Conservation (phyloP, 2,797 vertebrate genomes). For the Malacoctenus gilli region DNA sequence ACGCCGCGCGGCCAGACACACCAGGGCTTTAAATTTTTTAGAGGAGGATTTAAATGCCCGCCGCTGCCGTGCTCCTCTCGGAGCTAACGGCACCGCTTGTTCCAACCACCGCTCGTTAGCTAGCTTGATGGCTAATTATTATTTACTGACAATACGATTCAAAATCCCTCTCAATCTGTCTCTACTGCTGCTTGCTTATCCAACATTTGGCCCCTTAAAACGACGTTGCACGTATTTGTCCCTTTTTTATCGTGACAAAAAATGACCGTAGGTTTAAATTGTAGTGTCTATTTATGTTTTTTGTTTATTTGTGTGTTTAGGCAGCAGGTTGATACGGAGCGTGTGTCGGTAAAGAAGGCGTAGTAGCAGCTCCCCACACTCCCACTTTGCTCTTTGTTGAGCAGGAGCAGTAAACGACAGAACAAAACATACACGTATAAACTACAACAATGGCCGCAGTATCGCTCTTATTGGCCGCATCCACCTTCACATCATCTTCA, state of each 20-base stretch:
- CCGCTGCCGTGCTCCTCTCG: constrained; percentile 20
- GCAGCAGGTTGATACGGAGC: too few species aligned
- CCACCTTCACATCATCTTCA: too few species aligned
- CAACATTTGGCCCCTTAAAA: not conserved
- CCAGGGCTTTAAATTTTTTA: not conserved
- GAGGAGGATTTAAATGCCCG: constrained; percentile 27
- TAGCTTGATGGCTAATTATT: constrained; percentile 67
- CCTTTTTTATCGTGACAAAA: not conserved
- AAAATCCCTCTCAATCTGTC: too few species aligned
- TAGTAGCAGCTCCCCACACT: not conserved
- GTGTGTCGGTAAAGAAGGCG: not conserved
- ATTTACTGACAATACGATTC: not conserved
- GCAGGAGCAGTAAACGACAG: too few species aligned
- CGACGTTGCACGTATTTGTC: not conserved
- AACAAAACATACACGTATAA: too few species aligned
- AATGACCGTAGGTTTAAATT: not conserved
- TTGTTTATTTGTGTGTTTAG: constrained; percentile 11
- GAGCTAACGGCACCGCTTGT: constrained; percentile 44
- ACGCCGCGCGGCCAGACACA: too few species aligned
- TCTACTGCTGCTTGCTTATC: too few species aligned
- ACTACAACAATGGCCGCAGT: too few species aligned
- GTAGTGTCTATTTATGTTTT: constrained; percentile 9
- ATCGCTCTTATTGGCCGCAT: too few species aligned
- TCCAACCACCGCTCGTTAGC: constrained; percentile 30
- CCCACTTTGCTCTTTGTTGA: too few species aligned